These are phyloP conservation scores for Antechinus flavipes DNA, from an alignment of 2,113 vertebrate species.

Conservation along the genomic window DNA sequence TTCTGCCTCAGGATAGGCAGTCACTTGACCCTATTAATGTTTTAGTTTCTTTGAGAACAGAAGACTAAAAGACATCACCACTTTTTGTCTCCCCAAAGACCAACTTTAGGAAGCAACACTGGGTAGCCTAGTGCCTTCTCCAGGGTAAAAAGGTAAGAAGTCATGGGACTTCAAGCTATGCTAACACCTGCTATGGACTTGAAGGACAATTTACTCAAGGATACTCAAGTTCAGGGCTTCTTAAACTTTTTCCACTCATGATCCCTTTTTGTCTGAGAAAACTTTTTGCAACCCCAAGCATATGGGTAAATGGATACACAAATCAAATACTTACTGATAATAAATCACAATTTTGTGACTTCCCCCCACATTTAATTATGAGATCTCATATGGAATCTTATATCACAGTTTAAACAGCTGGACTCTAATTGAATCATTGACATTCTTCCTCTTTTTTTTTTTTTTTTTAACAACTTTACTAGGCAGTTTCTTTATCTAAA, in stretches of 20 bases:
- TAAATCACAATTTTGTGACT: too few species aligned
- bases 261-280: too few species aligned
- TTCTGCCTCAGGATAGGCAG: not conserved
- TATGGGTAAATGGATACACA: too few species aligned
- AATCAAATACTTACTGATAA: too few species aligned
- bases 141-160: not conserved
- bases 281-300: too few species aligned
- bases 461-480: not conserved
- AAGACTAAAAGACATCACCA: not conserved
- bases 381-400: too few species aligned
- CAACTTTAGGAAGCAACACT: not conserved
- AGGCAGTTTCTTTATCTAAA: not conserved
- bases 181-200: not conserved
- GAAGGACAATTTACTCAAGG: not conserved
- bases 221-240: not conserved
- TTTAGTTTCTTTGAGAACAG: not conserved
- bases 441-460: not conserved
- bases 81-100: not conserved
- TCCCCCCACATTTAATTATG: too few species aligned
- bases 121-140: not conserved
- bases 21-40: not conserved
- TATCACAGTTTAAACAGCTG: too few species aligned
- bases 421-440: not conserved
- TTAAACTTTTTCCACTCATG: too few species aligned
- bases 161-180: not conserved